Percentiles rank a stretch among this genome's conserved stretches.
phyloP scores from a whole-genome alignment of 2,888 invertebrate species.

The Drosophila vallismaia region DNA sequence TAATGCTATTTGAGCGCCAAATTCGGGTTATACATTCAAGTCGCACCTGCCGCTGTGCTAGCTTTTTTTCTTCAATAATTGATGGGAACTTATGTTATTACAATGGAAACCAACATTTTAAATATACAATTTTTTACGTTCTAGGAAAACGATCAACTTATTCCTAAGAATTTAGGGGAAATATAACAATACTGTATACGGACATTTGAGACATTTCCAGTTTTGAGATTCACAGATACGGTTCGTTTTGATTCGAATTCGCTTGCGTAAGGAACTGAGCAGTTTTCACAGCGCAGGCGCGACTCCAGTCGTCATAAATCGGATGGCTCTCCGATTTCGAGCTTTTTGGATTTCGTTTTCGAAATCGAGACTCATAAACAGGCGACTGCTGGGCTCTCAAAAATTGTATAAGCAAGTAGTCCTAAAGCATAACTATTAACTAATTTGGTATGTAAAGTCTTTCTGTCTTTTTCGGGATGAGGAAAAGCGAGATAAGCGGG shows the following conservation, averaged over 20 bases:
- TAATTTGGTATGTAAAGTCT: slow-evolving; percentile 80
- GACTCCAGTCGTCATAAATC: slow-evolving; percentile 68
- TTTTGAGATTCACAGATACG: slow-evolving; percentile 57
- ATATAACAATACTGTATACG: slow-evolving; percentile 34
- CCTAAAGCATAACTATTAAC: slow-evolving; percentile 75
- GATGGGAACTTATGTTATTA: slow-evolving; percentile 1
- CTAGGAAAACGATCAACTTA: slow-evolving; percentile 7
- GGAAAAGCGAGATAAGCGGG: slow-evolving; percentile 45
- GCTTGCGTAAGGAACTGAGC: slow-evolving; percentile 65
- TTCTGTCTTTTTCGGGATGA: slow-evolving; percentile 63
- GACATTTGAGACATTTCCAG: slow-evolving; percentile 10
- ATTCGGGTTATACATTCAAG: slow-evolving; percentile 57
- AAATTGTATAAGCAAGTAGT: slow-evolving; percentile 62
- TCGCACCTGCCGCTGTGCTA: slow-evolving; percentile 49
- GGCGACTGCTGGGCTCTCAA: slow-evolving; percentile 54
- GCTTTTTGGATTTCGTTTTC: slow-evolving; percentile 39
- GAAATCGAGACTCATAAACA: slow-evolving; percentile 77
- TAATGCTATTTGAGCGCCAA: slow-evolving; percentile 82
- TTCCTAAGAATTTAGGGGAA: slow-evolving; percentile 12
- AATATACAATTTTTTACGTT: background rate
- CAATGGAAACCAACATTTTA: slow-evolving; percentile 8
- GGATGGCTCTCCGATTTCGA: background rate
- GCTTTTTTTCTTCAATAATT: background rate
- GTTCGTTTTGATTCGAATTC: slow-evolving; percentile 43
- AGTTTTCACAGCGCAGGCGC: slow-evolving; percentile 55